A percentile compares a stretch with the other conserved stretches of the same genome.
phyloP scores from a whole-genome alignment of 1,140 invertebrate species.

The Euwallacea similis region DNA sequence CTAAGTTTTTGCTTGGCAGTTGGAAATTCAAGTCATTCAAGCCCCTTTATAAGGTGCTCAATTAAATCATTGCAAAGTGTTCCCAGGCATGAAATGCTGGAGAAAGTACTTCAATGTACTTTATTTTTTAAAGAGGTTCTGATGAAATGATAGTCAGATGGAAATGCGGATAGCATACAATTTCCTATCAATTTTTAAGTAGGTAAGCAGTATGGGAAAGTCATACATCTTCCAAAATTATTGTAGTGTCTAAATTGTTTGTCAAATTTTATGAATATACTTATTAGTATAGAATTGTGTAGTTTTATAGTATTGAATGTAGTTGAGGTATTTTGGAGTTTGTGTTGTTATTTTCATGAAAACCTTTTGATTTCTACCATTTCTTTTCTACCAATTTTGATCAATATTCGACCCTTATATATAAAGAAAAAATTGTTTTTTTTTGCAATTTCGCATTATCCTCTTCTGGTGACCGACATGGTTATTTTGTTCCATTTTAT shows the following conservation, averaged over 20 bases:
- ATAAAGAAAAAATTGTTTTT: no score
- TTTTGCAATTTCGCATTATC: no score
- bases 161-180: no score
- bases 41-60: not conserved
- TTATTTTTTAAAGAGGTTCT: not conserved
- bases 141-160: no score
- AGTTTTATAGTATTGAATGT: not conserved
- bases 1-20: not conserved
- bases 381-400: no score
- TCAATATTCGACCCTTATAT: no score
- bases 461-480: no score
- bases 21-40: not conserved
- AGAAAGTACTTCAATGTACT: not conserved
- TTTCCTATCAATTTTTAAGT: not conserved
- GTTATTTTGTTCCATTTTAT: no score
- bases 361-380: no score
- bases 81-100: not conserved
- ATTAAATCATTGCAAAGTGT: not conserved
- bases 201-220: not conserved
- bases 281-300: not conserved
- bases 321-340: no score
- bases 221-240: not conserved
- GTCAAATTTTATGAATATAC: conserved; percentile 3
- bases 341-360: no score
- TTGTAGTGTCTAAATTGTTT: not conserved